Base-by-base conservation (phyloP, 2,888 invertebrate species). In the Nasonia oneida region DNA sequence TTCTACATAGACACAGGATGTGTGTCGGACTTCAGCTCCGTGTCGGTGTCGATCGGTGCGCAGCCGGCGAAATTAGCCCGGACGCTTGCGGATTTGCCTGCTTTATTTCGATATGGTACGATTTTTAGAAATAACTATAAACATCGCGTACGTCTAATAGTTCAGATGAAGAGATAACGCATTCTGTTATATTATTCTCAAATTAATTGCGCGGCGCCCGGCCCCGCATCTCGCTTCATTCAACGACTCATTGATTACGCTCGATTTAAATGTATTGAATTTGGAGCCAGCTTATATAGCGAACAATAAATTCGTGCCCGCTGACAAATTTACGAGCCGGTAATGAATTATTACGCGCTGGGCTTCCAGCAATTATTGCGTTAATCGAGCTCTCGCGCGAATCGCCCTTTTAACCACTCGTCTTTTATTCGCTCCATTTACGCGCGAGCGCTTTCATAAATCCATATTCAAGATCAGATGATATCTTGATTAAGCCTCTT, bases 191-290 rank as follows among this genome's bases (percentile, higher is more conserved):
- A 37, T 70, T 37, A 70, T 37, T 37, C 15, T 15, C 6, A 42
- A 71, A 71, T 71, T 71, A 71, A 61, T 61, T 10, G 39, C 33
- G 14, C 8, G 15, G 15, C 37, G 37, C 37, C 37, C 37, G 4
- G 4, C 4, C 37, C 4, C 37, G 4, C 33, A 70, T 33, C 37
- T 18, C 4, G 29, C 33, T 70, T 70, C 42, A n/a, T 39, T 42
- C 18, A 37, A 18, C 3, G n/a, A 47, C n/a, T 73, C 42, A 73
- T 67, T 42, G 39, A 73, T 73, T 73, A 73, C 47, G 12, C 12
- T 39, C 73, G 39, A 73, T 73, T 73, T 42, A 73, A 47, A 39
- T 71, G 71, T 71, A 71, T 71, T 39, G 71, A 71, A 71, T 39
- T 71, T 39, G 71, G 71, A 37, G 37, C 70, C 29, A 29, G 70